Conservation (phyloP, 1,140 invertebrate species). For the Drosophila sp. region DNA sequence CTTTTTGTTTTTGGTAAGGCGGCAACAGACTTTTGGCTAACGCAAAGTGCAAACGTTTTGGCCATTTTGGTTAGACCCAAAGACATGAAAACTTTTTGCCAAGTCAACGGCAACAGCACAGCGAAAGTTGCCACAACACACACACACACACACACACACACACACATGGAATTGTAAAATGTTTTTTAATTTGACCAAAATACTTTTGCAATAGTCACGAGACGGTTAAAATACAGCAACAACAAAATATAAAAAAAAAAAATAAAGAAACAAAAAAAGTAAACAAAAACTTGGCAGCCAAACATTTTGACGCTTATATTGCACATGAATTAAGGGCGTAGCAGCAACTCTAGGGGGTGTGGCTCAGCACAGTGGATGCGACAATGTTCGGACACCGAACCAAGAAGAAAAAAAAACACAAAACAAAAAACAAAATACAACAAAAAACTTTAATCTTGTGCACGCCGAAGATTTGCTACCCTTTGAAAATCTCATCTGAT, state of each 20-base stretch:
- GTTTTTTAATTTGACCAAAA: constrained; percentile 80
- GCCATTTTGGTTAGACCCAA: constrained; percentile 40
- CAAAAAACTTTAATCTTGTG: neutral
- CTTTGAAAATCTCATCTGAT: neutral
- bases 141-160: constrained; percentile 20
- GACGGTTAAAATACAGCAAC: too few relatives aligned
- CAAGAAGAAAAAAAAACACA: neutral
- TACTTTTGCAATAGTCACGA: constrained; percentile 68
- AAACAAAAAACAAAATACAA: neutral
- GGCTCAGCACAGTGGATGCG: constrained; percentile 13
- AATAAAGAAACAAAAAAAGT: constrained; percentile 10
- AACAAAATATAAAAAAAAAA: constrained; percentile 4
- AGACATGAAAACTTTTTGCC: constrained; percentile 59
- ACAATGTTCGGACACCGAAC: constrained; percentile 6
- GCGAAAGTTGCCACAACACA: constrained; percentile 40
- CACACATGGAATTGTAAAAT: constrained; percentile 69
- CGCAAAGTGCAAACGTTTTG: constrained; percentile 70
- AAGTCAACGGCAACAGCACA: constrained; percentile 51
- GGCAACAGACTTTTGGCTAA: constrained; percentile 24
- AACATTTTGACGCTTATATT: constrained; percentile 56
- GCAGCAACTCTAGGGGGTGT: neutral
- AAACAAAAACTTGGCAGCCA: constrained; percentile 49
- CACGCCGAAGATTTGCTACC: neutral
- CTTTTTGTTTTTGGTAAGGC: constrained; percentile 1
- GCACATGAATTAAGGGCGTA: neutral